These are phyloP conservation scores for Hybognathus amarus DNA, from an alignment of 2,797 vertebrate species.

Conservation along the genomic window DNA sequence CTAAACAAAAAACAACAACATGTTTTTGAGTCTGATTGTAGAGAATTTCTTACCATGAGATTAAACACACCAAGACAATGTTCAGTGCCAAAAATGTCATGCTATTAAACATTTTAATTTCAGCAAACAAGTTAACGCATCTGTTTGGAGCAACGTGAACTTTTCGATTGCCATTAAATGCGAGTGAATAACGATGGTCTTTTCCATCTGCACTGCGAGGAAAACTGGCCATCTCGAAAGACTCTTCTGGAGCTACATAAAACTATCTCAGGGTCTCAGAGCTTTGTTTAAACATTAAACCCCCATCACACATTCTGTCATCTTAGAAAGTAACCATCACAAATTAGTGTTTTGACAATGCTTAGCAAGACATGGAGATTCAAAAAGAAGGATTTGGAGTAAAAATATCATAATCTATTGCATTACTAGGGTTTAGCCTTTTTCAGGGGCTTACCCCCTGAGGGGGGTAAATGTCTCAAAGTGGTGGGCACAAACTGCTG, in stretches of 20 bases:
- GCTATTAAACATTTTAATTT: too few species aligned
- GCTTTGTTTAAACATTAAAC: neutral
- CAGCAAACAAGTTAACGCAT: neutral
- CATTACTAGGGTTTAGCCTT: neutral
- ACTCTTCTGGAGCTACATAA: neutral
- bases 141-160: neutral
- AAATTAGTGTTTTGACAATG: neutral
- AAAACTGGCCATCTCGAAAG: neutral
- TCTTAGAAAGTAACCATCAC: neutral
- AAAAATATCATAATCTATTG: constrained; percentile 32
- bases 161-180: neutral
- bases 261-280: neutral
- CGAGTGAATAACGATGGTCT: neutral
- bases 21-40: neutral
- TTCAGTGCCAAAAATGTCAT: neutral
- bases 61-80: neutral
- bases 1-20: neutral
- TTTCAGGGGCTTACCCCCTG: neutral
- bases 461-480: neutral
- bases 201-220: neutral
- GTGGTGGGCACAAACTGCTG: constrained; percentile 1
- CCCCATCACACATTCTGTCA: neutral
- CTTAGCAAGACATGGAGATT: neutral
- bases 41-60: neutral
- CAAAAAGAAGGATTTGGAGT: neutral